A percentile compares a stretch with the other conserved stretches of the same genome.
These are phyloP conservation scores for Canis aureus DNA, from an alignment of 2,113 vertebrate genomes.

Conservation along the genomic window DNA sequence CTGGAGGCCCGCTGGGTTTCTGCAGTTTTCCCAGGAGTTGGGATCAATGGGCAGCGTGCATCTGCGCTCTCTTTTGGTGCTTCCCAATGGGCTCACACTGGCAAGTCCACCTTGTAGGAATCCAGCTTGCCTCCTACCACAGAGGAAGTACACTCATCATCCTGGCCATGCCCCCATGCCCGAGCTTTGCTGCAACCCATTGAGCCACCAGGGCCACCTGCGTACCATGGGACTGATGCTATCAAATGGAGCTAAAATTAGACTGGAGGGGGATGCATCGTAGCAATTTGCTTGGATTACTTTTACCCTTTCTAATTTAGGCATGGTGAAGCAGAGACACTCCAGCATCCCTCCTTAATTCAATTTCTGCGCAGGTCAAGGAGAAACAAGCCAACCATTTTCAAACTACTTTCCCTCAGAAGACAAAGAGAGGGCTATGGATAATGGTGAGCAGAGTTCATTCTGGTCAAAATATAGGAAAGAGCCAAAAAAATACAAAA, in stretches of 20 bases:
- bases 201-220: neutral
- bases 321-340: neutral
- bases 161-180: neutral
- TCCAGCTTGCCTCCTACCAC: neutral
- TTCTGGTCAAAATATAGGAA: constrained; percentile 60
- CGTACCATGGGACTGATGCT: neutral
- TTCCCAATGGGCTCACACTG: neutral
- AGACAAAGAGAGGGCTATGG: constrained; percentile 13
- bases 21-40: neutral
- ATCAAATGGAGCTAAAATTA: constrained; percentile 29
- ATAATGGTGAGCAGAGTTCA: constrained; percentile 35
- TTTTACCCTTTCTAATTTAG: constrained; percentile 60
- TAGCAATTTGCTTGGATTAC: neutral
- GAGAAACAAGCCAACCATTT: constrained; percentile 26
- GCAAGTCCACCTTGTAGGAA: neutral
- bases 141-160: neutral
- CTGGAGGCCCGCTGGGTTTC: neutral
- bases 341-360: constrained; percentile 25
- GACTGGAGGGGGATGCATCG: neutral
- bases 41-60: neutral
- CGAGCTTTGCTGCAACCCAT: constrained; percentile 1
- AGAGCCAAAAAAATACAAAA: neutral
- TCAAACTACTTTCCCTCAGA: neutral
- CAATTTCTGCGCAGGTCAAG: neutral
- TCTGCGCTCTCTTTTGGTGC: neutral